Percentiles rank a stretch among this genome's conserved stretches.
These are phyloP conservation scores for Trachelipus rathkii DNA, from an alignment of 1,140 invertebrate species.

Conservation along the genomic window DNA sequence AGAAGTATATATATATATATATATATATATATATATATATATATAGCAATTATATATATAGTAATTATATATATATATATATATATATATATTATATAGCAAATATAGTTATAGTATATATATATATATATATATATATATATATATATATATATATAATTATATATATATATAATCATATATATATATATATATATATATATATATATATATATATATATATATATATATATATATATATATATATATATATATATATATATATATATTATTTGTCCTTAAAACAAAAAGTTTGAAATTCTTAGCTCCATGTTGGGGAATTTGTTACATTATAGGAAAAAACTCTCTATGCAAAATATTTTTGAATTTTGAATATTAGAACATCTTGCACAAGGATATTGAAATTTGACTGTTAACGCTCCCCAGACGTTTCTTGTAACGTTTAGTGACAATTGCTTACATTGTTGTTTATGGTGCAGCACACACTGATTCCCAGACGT, in stretches of 20 bases:
- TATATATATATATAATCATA: slow-evolving; percentile 9
- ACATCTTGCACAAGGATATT: too few relatives aligned
- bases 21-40: slow-evolving; percentile 2
- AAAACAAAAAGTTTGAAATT: too few relatives aligned
- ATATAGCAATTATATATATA: slow-evolving; percentile 3
- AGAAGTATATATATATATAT: slow-evolving; percentile 8
- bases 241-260: slow-evolving; percentile 11
- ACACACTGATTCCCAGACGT: too few relatives aligned
- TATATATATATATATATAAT: not conserved
- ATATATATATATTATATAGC: not conserved
- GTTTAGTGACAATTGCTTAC: too few relatives aligned
- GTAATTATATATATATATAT: slow-evolving; percentile 20
- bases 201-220: slow-evolving; percentile 25
- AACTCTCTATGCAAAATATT: too few relatives aligned
- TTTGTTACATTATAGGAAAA: too few relatives aligned
- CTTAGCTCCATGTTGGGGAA: too few relatives aligned
- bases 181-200: slow-evolving; percentile 9
- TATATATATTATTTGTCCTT: too few relatives aligned
- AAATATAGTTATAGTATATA: too few relatives aligned
- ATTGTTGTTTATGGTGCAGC: too few relatives aligned
- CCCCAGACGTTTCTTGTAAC: too few relatives aligned
- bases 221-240: slow-evolving; percentile 27
- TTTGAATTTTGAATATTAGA: too few relatives aligned
- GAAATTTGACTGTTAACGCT: not conserved
- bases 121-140: slow-evolving; percentile 12